phyloP scores from a whole-genome alignment of 35 echinoderm and acorn worm species.

The Apostichopus parvimensis region DNA sequence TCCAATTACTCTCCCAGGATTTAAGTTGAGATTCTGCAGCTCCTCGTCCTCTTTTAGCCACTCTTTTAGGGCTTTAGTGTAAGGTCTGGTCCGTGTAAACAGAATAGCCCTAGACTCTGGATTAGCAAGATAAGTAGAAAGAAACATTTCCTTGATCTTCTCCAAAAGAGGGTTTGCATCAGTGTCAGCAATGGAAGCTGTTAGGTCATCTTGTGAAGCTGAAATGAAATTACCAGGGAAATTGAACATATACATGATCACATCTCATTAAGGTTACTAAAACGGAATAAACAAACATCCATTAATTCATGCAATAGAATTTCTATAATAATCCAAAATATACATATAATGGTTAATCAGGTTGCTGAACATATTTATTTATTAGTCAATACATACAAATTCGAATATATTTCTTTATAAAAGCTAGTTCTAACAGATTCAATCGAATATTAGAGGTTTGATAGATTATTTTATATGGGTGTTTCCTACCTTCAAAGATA shows the following conservation, averaged over 20 bases:
- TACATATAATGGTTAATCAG: no score
- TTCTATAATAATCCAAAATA: no score
- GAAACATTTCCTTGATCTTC: slow-evolving; percentile 1
- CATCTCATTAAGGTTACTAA: no score
- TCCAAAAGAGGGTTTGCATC: neutral
- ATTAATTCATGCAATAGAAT: no score
- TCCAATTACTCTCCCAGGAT: slow-evolving; percentile 17
- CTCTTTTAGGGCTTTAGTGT: neutral
- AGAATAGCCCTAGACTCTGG: neutral
- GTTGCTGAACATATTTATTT: no score
- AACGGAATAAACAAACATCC: neutral
- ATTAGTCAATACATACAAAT: no score
- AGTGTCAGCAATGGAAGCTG: neutral
- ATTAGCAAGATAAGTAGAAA: neutral
- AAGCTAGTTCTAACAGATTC: no score
- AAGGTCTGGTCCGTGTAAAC: slow-evolving; percentile 8
- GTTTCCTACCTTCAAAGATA: no score
- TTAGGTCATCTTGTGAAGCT: neutral
- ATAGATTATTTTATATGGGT: no score
- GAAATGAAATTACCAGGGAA: neutral
- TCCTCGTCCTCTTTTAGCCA: slow-evolving; percentile 3
- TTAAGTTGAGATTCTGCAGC: neutral
- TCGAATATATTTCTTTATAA: no score
- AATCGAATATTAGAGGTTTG: no score
- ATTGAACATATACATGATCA: neutral